These are phyloP conservation scores for Geotrypetes seraphini DNA, from an alignment of 2,797 vertebrate genomes.

Conservation along the genomic window DNA sequence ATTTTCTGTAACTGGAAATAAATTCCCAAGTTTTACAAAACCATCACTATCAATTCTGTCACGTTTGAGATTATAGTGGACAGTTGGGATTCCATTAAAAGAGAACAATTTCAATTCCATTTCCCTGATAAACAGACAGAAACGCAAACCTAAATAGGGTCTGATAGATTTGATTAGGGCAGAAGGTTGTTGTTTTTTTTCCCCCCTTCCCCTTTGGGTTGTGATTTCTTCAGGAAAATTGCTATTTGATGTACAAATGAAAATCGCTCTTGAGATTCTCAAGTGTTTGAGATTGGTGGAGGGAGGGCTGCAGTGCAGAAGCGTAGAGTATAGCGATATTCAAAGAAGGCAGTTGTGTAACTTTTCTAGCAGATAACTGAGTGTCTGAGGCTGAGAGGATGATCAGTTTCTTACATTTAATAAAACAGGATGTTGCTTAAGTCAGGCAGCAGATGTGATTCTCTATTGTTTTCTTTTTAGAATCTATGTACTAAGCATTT, in stretches of 20 bases:
- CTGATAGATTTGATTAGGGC: constrained; percentile 52
- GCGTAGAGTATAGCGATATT: constrained; percentile 31
- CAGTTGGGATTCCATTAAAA: constrained; percentile 46
- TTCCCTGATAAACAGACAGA: constrained; percentile 53
- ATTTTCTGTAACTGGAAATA: constrained; percentile 54
- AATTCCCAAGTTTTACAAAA: constrained; percentile 46
- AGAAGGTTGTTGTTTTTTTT: too few species aligned
- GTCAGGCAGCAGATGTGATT: constrained; percentile 21
- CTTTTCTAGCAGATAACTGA: too few species aligned
- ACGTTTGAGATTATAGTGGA: constrained; percentile 36
- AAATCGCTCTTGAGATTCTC: constrained; percentile 34
- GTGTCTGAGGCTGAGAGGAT: too few species aligned
- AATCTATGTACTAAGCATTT: too few species aligned
- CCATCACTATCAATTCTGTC: constrained; percentile 45
- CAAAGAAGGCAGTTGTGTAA: constrained; percentile 27
- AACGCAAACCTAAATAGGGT: constrained; percentile 37
- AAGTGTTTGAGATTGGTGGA: neutral
- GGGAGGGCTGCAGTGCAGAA: constrained; percentile 13
- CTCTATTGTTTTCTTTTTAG: too few species aligned
- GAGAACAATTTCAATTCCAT: constrained; percentile 50
- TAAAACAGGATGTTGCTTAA: constrained; percentile 39
- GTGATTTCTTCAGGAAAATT: constrained; percentile 43
- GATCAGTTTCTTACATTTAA: too few species aligned
- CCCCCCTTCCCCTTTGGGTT: constrained; percentile 53
- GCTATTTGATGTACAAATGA: constrained; percentile 19